Base-by-base conservation (phyloP, 2,888 invertebrate species). In the Catocala fraxini region DNA sequence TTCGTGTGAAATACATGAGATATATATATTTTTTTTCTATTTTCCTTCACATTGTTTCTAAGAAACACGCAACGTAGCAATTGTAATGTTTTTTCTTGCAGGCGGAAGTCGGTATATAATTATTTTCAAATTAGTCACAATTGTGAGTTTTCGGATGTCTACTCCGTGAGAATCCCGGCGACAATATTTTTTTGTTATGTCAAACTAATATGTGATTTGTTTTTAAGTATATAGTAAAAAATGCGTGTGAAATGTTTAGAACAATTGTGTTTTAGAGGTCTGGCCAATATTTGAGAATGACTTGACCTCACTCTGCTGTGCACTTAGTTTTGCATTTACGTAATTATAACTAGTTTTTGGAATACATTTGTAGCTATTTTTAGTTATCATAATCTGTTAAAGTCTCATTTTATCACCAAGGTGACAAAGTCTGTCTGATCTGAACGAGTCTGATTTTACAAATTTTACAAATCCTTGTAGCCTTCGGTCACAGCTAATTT, bases 61-160 rank as follows among this genome's bases (percentile, higher is more conserved):
- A 74, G 77, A 71, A 25, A 81, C 92, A 93, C 93, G 93, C 93
- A 87, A 92, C 81, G 48, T 49, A 70, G 87, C 89, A 87, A 92
- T 92, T 91, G 90, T 64, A 15, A 80, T 83, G 86, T 90, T 90
- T 90, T 25, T 89, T 89, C 88, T 79, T 79, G 64, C 67, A 86
- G 85, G 81, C 91, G 92, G 93, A 92, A 92, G 91, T 86, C 79
- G 76, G 72, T 68, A 70, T 81, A 81, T 88, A 90, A 92, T 93
- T 93, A 93, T 92, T 83, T 92, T 89, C 89, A 84, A 89, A 93
- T 93, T 92, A 92, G 89, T 86, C 84, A 85, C 87, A 86, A 89
- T 88, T 83, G 82, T 84, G 76, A 80, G 83, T 86, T 89, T 85
- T 78, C 76, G 82, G 80, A 77, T 81, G 82, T 82, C 80, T 70